Evolutionary conservation across 2,888 invertebrate species (phyloP), one percentile per base, ranked within the genome.

Genomic region (Carpatolechia fugitivella): DNA sequence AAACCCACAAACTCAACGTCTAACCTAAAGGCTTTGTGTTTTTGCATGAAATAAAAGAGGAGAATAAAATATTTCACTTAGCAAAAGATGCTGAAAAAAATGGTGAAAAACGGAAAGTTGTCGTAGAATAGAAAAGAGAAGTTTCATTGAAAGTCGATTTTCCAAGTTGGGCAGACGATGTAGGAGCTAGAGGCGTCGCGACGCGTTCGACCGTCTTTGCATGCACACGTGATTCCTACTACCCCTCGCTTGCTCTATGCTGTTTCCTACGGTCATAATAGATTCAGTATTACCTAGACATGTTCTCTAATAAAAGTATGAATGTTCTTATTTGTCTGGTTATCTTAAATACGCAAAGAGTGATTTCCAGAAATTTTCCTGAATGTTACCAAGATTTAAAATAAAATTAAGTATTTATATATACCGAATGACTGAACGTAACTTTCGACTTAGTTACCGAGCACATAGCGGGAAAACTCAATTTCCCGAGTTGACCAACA

Each of bases 71-170:
- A 51, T 52, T 41, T 52, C 38, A 52, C 36, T 30, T 52, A 52
- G 40, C 13, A 50, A 50, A 49, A 33, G 48, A 36, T 14, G 50
- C 36, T 36, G 36, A 50, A 20, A 36, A 38, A 50, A 50, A 50
- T 50, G 24, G 50, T 36, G 50, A 50, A 52, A 56, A 56, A 56
- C 46, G 74, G 76, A 80, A 81, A 84, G 82, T 81, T 80, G 76
- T 72, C 70, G 71, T 68, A 62, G 66, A 68, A 72, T 56, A 62
- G 66, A 68, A 69, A 65, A 65, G 72, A 65, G 68, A 78, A 83
- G 74, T 84, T 84, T 70, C 70, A 82, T 82, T 80, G 78, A 79
- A 83, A 85, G 82, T 86, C 82, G 82, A 85, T 86, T 85, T 82
- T 78, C 76, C 64, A 84, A 85, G 77, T 77, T 69, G 74, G 69